A percentile compares a stretch with the other conserved stretches of the same genome.
phyloP scores from a whole-genome alignment of 1,140 invertebrate species.

The Drosophila busckii region DNA sequence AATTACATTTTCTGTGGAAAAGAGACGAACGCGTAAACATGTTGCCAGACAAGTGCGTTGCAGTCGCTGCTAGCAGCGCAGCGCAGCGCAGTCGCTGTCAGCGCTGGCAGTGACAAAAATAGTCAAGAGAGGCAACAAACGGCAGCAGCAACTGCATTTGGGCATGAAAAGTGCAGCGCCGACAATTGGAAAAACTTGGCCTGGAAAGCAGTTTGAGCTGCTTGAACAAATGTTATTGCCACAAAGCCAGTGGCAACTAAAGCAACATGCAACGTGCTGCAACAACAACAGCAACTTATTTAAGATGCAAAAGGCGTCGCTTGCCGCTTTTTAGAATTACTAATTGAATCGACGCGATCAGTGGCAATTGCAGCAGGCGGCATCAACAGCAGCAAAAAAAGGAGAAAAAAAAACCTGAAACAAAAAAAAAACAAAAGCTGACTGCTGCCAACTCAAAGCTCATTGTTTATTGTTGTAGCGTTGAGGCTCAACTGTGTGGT shows the following conservation, averaged over 20 bases:
- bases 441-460: constrained; percentile 27
- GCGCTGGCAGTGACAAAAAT: constrained; percentile 42
- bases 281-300: constrained; percentile 38
- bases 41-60: constrained; percentile 56
- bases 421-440: constrained; percentile 19
- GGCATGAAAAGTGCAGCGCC: constrained; percentile 64
- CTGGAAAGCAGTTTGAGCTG: constrained; percentile 40
- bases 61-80: constrained; percentile 20
- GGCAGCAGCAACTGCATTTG: constrained; percentile 49
- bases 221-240: constrained; percentile 58
- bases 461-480: constrained; percentile 43
- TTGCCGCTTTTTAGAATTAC: constrained; percentile 77
- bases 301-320: constrained; percentile 73
- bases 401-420: constrained; percentile 22
- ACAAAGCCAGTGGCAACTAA: constrained; percentile 19
- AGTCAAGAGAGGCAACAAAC: constrained; percentile 29
- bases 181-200: constrained; percentile 65
- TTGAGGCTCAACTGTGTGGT: constrained; percentile 17
- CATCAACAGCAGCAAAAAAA: constrained; percentile 24
- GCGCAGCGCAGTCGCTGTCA: constrained; percentile 4
- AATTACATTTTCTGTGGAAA: constrained; percentile 67
- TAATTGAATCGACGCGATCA: constrained; percentile 78
- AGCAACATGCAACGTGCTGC: constrained; percentile 9
- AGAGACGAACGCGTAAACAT: constrained; percentile 57
- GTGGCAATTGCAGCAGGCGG: constrained; percentile 58